phyloP scores from a whole-genome alignment of 2,113 vertebrate species.

The Psittacula cyanocephala region DNA sequence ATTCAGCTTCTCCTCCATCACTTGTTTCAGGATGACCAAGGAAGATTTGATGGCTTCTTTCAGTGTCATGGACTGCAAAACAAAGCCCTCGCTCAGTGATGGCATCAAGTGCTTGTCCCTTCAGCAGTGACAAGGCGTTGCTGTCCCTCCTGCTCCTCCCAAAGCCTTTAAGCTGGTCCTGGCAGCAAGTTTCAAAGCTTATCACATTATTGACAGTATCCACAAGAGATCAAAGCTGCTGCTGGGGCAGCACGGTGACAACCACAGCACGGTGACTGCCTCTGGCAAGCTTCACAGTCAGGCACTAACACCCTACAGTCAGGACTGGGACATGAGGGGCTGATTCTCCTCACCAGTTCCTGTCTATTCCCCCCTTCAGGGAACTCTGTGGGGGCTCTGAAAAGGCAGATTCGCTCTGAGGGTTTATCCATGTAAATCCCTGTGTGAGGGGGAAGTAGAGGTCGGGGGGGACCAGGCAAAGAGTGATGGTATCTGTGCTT shows the following conservation, averaged over 20 bases:
- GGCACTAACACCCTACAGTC: neutral
- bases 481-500: fast-evolving
- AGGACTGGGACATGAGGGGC: fast-evolving
- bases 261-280: neutral
- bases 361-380: neutral
- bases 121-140: fast-evolving
- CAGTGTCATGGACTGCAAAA: conserved; percentile 94
- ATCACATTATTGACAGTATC: neutral
- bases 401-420: neutral
- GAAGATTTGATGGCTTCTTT: conserved; percentile 99
- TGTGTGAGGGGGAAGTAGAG: neutral
- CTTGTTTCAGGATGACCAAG: conserved; percentile 96
- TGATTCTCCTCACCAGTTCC: neutral
- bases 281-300: neutral
- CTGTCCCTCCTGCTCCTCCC: neutral
- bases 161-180: neutral
- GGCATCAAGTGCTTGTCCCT: neutral
- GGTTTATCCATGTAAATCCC: neutral
- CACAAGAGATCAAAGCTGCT: neutral
- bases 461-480: fast-evolving
- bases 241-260: neutral
- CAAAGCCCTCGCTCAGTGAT: neutral
- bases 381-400: neutral
- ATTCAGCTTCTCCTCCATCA: conserved; percentile 99
- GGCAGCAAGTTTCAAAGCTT: neutral